Evolutionary conservation across 2,888 invertebrate genomes (phyloP).

Genomic region (Saturnia pavonia): DNA sequence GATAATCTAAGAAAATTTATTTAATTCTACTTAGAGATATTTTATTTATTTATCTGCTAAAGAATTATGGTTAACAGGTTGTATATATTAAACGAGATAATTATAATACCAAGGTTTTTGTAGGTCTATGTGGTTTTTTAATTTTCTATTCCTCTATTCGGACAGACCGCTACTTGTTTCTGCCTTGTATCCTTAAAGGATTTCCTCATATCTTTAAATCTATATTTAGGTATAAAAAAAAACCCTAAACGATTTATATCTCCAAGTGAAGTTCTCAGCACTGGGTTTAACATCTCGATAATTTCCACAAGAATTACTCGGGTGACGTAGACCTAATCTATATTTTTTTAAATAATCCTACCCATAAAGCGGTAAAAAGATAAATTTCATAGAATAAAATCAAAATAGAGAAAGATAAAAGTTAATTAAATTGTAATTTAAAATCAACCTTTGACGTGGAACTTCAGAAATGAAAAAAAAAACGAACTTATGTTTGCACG

Average conservation of each 20-base stretch:
- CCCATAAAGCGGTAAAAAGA: not conserved
- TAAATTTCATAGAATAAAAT: too few relatives aligned
- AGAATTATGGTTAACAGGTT: not conserved
- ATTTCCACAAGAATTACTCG: not conserved
- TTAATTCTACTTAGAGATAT: too few relatives aligned
- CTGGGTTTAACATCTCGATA: not conserved
- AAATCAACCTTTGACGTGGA: not conserved
- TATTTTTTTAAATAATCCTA: not conserved
- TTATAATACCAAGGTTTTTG: not conserved
- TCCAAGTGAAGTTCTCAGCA: not conserved
- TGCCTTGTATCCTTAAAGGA: not conserved
- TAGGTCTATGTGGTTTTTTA: not conserved
- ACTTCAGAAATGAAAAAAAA: not conserved
- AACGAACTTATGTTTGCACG: not conserved
- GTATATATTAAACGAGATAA: not conserved
- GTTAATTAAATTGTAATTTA: too few relatives aligned
- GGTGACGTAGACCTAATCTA: not conserved
- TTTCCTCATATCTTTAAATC: not conserved
- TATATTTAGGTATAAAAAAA: not conserved
- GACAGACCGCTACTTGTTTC: not conserved
- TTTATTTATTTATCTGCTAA: not conserved
- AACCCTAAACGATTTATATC: not conserved
- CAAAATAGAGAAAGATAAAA: too few relatives aligned
- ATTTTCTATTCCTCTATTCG: not conserved
- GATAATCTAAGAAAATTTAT: rapidly evolving